phyloP scores from a whole-genome alignment of 2,888 invertebrate species.

The Polyploca ridens region DNA sequence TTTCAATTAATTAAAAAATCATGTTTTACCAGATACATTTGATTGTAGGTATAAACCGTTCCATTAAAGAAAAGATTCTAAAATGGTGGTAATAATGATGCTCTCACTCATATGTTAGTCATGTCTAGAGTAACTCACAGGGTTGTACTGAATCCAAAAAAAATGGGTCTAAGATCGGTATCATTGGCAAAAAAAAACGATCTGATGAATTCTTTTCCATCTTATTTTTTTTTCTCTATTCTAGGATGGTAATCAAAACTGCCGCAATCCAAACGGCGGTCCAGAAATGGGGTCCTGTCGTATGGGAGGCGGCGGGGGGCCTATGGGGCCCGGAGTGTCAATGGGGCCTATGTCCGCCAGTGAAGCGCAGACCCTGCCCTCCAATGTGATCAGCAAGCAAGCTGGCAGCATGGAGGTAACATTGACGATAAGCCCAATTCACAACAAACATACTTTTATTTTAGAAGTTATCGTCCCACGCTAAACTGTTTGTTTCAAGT shows the following conservation, averaged over 20 bases:
- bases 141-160: too few species aligned
- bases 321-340: constrained; percentile 75
- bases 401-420: constrained; percentile 91
- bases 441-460: not conserved
- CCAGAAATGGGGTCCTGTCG: constrained; percentile 79
- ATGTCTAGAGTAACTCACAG: too few species aligned
- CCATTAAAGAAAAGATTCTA: too few species aligned
- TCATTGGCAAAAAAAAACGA: too few species aligned
- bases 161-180: too few species aligned
- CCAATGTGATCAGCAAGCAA: constrained; percentile 91
- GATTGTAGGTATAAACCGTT: too few species aligned
- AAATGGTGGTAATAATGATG: too few species aligned
- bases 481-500: too few species aligned
- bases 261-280: constrained; percentile 74
- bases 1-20: too few species aligned
- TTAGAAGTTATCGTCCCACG: too few species aligned
- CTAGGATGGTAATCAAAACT: constrained; percentile 74
- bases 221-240: constrained; percentile 5
- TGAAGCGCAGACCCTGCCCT: constrained; percentile 90
- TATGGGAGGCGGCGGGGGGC: constrained; percentile 70
- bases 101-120: too few species aligned
- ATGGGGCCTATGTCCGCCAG: constrained; percentile 81
- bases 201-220: not conserved
- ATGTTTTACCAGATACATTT: too few species aligned
- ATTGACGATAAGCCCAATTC: constrained; percentile 23